phyloP scores from a whole-genome alignment of 2,797 vertebrate species.

The Margarornis squamiger region DNA sequence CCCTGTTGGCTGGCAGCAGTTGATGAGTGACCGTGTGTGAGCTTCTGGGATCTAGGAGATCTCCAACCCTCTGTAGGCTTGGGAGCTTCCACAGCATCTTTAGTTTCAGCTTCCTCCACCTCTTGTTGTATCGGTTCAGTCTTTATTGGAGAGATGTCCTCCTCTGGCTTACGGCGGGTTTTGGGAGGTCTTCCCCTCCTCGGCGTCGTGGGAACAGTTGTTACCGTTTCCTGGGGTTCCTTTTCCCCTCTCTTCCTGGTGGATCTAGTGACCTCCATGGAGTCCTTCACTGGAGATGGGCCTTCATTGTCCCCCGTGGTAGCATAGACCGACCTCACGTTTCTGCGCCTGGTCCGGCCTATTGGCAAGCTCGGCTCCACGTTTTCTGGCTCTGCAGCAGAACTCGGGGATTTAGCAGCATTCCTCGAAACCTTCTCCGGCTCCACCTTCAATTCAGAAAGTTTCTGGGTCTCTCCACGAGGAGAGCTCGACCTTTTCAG shows the following conservation, averaged over 20 bases:
- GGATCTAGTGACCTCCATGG: slow-evolving; percentile 82
- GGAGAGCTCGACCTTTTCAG: slow-evolving; percentile 90
- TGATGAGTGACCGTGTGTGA: slow-evolving; percentile 74
- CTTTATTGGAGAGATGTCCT: slow-evolving; percentile 85
- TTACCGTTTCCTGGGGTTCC: slow-evolving; percentile 82
- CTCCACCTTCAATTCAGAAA: slow-evolving; percentile 75
- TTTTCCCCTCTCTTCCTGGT: slow-evolving; percentile 92
- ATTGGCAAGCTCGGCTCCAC: slow-evolving; percentile 85
- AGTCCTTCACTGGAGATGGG: slow-evolving; percentile 84
- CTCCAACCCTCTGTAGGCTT: slow-evolving; percentile 89
- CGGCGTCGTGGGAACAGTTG: slow-evolving; percentile 79
- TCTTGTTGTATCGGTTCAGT: slow-evolving; percentile 80
- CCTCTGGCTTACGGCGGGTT: slow-evolving; percentile 84
- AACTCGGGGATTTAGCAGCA: slow-evolving; percentile 87
- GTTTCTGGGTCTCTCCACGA: slow-evolving; percentile 85
- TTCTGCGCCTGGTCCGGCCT: slow-evolving; percentile 90
- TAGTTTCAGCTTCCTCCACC: slow-evolving; percentile 80
- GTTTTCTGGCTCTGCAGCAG: slow-evolving; percentile 83
- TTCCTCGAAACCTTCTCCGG: slow-evolving; percentile 80
- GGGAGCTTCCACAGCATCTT: slow-evolving; percentile 80
- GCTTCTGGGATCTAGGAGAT: slow-evolving; percentile 89
- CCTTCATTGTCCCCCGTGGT: slow-evolving; percentile 87
- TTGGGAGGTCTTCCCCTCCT: slow-evolving; percentile 92
- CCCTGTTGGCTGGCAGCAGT: slow-evolving; percentile 75
- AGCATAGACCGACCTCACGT: slow-evolving; percentile 94